Conservation (phyloP, 2,888 invertebrate species). For the Margaritifera margaritifera region DNA sequence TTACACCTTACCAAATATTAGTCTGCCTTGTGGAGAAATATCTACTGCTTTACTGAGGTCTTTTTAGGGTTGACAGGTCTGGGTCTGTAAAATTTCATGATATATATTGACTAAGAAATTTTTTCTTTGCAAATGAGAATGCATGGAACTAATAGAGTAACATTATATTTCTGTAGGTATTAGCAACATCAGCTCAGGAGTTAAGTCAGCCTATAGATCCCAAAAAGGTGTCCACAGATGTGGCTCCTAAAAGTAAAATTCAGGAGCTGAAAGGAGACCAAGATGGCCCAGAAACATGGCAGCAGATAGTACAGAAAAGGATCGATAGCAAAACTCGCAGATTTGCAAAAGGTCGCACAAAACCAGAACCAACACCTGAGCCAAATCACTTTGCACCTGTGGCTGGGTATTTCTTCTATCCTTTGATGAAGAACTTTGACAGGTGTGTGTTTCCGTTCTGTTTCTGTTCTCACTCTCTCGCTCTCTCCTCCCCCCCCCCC, state of each 20-base stretch:
- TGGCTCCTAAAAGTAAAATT: conserved; percentile 35
- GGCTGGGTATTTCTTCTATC: conserved; percentile 88
- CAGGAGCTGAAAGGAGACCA: conserved; percentile 69
- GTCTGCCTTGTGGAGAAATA: too few relatives aligned
- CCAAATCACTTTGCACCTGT: conserved; percentile 82
- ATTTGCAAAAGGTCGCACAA: conserved; percentile 74
- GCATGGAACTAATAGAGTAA: not conserved
- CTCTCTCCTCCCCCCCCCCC: too few relatives aligned
- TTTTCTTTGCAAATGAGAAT: too few relatives aligned
- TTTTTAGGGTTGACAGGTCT: too few relatives aligned
- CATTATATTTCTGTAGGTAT: conserved; percentile 40
- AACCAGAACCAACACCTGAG: conserved; percentile 68
- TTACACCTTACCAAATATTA: too few relatives aligned
- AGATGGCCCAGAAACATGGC: conserved; percentile 61
- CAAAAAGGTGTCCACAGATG: conserved; percentile 64
- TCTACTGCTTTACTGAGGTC: too few relatives aligned
- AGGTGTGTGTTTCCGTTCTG: conserved; percentile 41
- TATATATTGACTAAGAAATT: too few relatives aligned
- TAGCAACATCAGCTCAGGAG: conserved; percentile 65
- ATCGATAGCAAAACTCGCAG: conserved; percentile 83
- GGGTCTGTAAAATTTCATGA: too few relatives aligned
- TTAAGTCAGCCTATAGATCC: conserved; percentile 56
- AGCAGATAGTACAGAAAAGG: conserved; percentile 81
- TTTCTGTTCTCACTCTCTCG: too few relatives aligned
- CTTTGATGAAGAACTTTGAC: conserved; percentile 72